Evolutionary conservation across 2,797 vertebrate species (phyloP).

Genomic region (Eutrigla gurnardus): DNA sequence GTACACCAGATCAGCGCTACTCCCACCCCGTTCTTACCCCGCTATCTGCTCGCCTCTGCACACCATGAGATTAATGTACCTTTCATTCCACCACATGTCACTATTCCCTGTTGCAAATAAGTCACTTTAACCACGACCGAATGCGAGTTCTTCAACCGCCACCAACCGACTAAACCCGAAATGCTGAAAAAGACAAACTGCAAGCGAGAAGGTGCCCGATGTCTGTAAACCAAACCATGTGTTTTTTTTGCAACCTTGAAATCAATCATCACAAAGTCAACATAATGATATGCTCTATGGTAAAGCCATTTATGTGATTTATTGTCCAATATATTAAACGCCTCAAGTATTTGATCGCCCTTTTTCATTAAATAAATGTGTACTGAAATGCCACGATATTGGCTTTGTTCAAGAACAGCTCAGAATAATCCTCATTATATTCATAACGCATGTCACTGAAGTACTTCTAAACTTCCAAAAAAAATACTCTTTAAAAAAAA

Average conservation of each 20-base stretch:
- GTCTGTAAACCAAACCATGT: background rate
- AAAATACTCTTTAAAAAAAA: background rate
- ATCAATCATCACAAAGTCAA: background rate
- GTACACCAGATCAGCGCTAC: conserved; percentile 30
- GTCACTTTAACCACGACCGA: conserved; percentile 15
- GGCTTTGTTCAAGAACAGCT: background rate
- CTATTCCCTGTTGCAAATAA: conserved; percentile 11
- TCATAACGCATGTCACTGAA: background rate
- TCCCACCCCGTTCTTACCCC: conserved; percentile 40
- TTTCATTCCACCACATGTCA: conserved; percentile 12
- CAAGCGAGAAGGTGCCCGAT: background rate
- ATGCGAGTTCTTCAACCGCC: background rate
- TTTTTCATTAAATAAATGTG: conserved; percentile 15
- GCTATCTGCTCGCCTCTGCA: conserved; percentile 42
- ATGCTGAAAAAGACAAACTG: background rate
- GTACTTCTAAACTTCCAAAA: background rate
- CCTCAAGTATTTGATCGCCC: background rate
- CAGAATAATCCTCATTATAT: background rate
- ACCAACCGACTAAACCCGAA: conserved; percentile 4
- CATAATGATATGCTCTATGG: background rate
- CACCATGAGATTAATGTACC: conserved; percentile 33
- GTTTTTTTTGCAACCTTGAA: background rate
- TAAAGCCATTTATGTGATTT: conserved; percentile 9
- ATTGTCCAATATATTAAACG: conserved; percentile 9
- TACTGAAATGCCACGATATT: background rate